These are phyloP conservation scores for Hartigia nigra DNA, from an alignment of 2,888 invertebrate genomes.

Conservation along the genomic window DNA sequence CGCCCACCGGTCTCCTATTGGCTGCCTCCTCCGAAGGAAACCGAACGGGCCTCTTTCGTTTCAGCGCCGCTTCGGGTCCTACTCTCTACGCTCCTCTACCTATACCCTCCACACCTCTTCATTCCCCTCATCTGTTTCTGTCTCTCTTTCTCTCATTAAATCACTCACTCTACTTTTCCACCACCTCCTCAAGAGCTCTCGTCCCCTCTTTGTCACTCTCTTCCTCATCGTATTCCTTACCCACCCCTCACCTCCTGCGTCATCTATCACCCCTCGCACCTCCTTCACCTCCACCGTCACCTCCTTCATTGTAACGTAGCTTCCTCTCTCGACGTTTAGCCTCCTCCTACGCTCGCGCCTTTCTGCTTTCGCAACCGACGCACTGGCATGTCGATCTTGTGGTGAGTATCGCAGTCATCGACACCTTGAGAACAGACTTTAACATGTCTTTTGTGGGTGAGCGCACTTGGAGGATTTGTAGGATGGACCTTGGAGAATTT, in stretches of 20 bases:
- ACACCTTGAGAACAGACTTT: not conserved
- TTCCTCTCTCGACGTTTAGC: not conserved
- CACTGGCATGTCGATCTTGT: not conserved
- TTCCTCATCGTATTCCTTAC: constrained; percentile 17
- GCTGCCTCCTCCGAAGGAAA: constrained; percentile 48
- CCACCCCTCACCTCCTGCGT: constrained; percentile 10
- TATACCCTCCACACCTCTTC: constrained; percentile 6
- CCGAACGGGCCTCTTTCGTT: constrained; percentile 31
- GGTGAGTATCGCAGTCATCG: not conserved
- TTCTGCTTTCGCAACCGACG: not conserved
- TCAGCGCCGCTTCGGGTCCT: constrained; percentile 16
- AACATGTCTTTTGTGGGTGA: not conserved
- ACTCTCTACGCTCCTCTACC: not conserved
- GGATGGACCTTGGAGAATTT: not conserved
- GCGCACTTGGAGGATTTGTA: not conserved
- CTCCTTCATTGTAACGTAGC: not conserved
- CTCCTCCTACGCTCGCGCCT: not conserved
- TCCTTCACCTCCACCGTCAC: not conserved
- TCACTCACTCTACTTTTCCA: constrained; percentile 19
- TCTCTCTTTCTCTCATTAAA: constrained; percentile 21
- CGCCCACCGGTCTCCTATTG: constrained; percentile 59
- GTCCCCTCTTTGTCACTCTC: constrained; percentile 14
- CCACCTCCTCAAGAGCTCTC: constrained; percentile 14
- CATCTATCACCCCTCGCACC: not conserved
- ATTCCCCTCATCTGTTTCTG: constrained; percentile 19